These are phyloP conservation scores for Eupristina koningsbergeri DNA, from an alignment of 1,140 invertebrate species.

Conservation along the genomic window DNA sequence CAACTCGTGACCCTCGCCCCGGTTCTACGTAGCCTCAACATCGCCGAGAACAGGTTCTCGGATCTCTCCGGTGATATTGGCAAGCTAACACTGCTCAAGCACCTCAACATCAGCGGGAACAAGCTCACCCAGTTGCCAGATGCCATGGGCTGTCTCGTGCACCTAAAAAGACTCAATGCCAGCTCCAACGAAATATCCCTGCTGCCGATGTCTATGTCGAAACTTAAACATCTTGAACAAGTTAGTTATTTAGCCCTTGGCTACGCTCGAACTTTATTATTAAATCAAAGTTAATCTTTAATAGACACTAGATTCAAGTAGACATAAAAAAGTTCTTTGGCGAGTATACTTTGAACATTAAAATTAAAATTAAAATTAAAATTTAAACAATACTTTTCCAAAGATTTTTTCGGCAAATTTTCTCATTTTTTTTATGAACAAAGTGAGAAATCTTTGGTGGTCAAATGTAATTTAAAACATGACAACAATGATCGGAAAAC, in stretches of 20 bases:
- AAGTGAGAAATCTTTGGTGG: no score
- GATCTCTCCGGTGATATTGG: conserved; percentile 84
- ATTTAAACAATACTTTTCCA: no score
- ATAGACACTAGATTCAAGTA: no score
- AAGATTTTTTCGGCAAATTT: no score
- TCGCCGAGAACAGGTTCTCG: conserved; percentile 92
- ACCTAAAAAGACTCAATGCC: conserved; percentile 87
- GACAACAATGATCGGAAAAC: no score
- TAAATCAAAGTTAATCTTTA: no score
- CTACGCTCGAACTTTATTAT: no score
- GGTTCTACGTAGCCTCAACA: conserved; percentile 88
- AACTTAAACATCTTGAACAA: conserved; percentile 81
- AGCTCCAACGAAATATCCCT: conserved; percentile 80
- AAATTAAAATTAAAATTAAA: no score
- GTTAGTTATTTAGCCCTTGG: not conserved
- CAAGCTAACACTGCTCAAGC: conserved; percentile 86
- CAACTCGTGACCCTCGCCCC: conserved; percentile 78
- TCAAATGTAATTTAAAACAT: no score
- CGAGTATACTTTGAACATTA: no score
- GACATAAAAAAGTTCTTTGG: no score
- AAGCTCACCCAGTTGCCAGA: conserved; percentile 80
- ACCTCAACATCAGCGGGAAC: conserved; percentile 86
- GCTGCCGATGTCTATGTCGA: conserved; percentile 81
- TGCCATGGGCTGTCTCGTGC: conserved; percentile 83
- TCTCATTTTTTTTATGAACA: no score